These are phyloP conservation scores for Apis laboriosa DNA, from an alignment of 1,140 invertebrate species.

Conservation along the genomic window DNA sequence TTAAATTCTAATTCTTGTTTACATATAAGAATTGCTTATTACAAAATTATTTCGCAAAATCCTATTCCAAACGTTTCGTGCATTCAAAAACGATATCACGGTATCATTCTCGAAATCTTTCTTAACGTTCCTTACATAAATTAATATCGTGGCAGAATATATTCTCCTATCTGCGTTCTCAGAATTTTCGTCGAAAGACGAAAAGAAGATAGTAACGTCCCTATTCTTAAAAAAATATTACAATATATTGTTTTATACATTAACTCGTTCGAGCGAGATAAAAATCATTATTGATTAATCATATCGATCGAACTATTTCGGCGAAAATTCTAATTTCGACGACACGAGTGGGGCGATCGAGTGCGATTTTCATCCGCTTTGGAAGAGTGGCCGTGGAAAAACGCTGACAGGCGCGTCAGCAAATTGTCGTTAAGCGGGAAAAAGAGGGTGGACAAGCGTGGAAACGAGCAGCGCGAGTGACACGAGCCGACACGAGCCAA, in stretches of 20 bases:
- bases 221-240: background rate
- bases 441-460: background rate
- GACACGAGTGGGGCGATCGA: too few relatives aligned
- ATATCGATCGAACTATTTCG: too few relatives aligned
- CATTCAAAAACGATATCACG: background rate
- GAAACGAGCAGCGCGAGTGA: background rate
- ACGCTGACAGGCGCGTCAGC: slow-evolving; percentile 11
- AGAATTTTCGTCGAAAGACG: background rate
- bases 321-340: background rate
- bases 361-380: background rate
- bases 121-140: background rate
- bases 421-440: slow-evolving; percentile 13
- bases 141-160: background rate
- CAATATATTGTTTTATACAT: too few relatives aligned
- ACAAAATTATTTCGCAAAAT: too few relatives aligned
- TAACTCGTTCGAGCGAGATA: too few relatives aligned
- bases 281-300: too few relatives aligned
- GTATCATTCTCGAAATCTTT: background rate
- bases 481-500: background rate
- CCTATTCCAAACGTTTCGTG: too few relatives aligned
- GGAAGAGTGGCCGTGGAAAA: background rate
- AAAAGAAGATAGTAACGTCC: background rate
- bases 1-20: too few relatives aligned
- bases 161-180: background rate
- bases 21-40: too few relatives aligned